These are phyloP conservation scores for Cylas formicarius DNA, from an alignment of 1,140 invertebrate genomes.

Conservation along the genomic window DNA sequence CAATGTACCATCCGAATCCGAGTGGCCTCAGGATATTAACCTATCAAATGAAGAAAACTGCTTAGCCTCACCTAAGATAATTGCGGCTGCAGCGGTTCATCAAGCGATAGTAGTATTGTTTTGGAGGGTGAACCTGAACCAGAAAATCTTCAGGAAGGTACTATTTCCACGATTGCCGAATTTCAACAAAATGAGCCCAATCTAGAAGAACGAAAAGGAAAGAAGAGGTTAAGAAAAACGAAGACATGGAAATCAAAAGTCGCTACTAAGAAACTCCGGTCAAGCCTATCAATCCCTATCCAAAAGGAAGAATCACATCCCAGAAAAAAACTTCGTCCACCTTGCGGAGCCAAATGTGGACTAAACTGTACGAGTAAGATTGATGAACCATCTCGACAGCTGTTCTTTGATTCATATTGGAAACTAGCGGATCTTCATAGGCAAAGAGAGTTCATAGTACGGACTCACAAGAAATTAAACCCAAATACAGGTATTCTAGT, in stretches of 20 bases:
- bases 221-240: conserved; percentile 1
- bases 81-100: too few species aligned
- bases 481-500: conserved; percentile 17
- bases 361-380: conserved; percentile 6
- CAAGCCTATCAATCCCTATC: too few species aligned
- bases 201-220: too few species aligned
- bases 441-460: conserved; percentile 4
- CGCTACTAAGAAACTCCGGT: background rate
- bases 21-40: too few species aligned
- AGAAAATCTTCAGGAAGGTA: too few species aligned
- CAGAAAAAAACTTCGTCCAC: background rate
- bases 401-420: background rate
- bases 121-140: too few species aligned
- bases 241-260: background rate
- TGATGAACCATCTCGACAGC: conserved; percentile 6
- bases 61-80: too few species aligned
- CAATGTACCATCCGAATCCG: too few species aligned
- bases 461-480: conserved; percentile 4
- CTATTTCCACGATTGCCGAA: background rate
- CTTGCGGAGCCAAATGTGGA: conserved; percentile 8
- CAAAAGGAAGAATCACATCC: conserved; percentile 2
- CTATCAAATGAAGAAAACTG: too few species aligned
- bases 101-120: too few species aligned
- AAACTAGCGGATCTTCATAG: conserved; percentile 2
- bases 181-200: too few species aligned